Evolutionary conservation across 2,888 invertebrate species (phyloP).

Genomic region (Gryllus longicercus): DNA sequence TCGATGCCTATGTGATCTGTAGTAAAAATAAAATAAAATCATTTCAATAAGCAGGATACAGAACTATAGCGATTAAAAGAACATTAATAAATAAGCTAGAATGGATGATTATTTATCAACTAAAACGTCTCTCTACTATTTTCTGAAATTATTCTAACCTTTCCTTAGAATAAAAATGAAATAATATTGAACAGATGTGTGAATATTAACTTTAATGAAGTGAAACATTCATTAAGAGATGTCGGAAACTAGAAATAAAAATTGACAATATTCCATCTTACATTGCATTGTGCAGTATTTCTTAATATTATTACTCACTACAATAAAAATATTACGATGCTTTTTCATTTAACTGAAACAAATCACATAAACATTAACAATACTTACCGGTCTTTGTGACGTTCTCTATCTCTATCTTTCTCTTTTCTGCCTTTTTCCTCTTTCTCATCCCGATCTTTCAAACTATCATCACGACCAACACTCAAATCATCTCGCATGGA

Average conservation of each 20-base stretch:
- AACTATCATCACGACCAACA: conserved; percentile 24
- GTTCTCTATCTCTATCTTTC: conserved; percentile 56
- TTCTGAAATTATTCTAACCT: too few species aligned
- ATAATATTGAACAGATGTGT: not conserved
- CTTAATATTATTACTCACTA: too few species aligned
- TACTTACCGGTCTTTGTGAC: conserved; percentile 59
- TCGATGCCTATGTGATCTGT: conserved; percentile 36
- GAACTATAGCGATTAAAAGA: not conserved
- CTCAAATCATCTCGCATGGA: conserved; percentile 29
- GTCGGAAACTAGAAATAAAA: too few species aligned
- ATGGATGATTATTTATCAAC: too few species aligned
- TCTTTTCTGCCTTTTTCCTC: conserved; percentile 41
- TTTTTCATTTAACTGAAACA: too few species aligned
- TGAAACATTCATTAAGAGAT: too few species aligned
- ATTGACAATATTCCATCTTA: too few species aligned
- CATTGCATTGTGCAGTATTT: too few species aligned
- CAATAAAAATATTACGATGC: too few species aligned
- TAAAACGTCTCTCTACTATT: too few species aligned
- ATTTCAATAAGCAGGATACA: not conserved
- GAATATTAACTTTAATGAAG: not conserved
- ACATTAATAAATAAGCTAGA: not conserved
- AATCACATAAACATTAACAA: conserved; percentile 41
- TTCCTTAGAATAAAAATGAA: not conserved
- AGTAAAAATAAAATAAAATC: not conserved
- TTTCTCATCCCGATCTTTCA: conserved; percentile 31